Base-by-base conservation (phyloP, 2,888 invertebrate genomes). In the Eilema griseolum region DNA sequence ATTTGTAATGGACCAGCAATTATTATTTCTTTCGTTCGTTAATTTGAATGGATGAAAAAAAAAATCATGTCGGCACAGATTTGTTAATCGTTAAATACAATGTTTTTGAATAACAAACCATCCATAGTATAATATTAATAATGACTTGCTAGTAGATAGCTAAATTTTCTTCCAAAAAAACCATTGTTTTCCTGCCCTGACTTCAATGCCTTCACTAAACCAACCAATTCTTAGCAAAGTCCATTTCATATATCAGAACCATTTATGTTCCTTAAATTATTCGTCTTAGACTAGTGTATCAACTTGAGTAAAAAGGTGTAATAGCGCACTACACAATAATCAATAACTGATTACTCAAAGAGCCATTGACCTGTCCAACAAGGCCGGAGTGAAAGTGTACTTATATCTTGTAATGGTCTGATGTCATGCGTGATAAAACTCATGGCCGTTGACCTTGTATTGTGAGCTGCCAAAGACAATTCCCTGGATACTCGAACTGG, bases 381-480 rank as follows among this genome's bases (percentile, higher is more conserved):
- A 69, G 72, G 74, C 70, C 61, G 61, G 62, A 70, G 72, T 72
- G 81, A 82, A 78, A 82, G 77, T 82, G 56, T 71, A 63, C 56
- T 37, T 65, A 8, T 46, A 46, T 66, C 74, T 41, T 66, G 61
- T 67, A 52, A 69, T 66, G 52, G 23, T 71, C 46, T 61, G 61
- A 71, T 60, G 67, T 75, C 74, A 72, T 59, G 52, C 52, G 10
- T 69, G 69, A 66, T 75, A 75, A 67, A 14, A n/a, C 23, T 46
- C 57, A 20, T 67, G 67, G 64, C 12, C 76, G 73, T 73, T 81
- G 81, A 82, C 83, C 81, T 83, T 74, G 70, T n/a, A 56, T 46
- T 52, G 20, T 52, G 10, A 52, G n/a, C 52, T 52, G 52, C n/a
- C 7, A 52, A 52, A 46, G 20, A 46, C 3, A 46, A 52, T 52